phyloP scores from a whole-genome alignment of 92 coral and sea anemone genomes.

The Actinostola sp. region DNA sequence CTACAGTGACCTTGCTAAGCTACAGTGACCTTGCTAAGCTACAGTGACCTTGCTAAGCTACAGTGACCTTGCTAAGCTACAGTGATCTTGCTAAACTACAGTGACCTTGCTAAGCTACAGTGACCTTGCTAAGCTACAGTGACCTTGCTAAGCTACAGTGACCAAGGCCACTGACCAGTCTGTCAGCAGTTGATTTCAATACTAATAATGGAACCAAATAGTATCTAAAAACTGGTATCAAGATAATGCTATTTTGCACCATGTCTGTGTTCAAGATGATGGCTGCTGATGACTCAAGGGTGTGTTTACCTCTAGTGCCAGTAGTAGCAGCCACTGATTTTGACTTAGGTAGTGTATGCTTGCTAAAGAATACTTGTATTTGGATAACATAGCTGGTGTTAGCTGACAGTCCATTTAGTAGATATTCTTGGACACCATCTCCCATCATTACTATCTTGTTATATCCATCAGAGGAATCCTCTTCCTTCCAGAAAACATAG shows the following conservation, averaged over 20 bases:
- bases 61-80: too few relatives aligned
- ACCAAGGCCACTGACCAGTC: too few relatives aligned
- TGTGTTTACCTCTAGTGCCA: slow-evolving; percentile 33
- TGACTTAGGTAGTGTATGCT: slow-evolving; percentile 56
- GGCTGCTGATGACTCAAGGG: too few relatives aligned
- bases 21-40: too few relatives aligned
- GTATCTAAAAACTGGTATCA: neutral
- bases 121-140: too few relatives aligned
- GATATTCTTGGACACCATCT: slow-evolving; percentile 35
- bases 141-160: too few relatives aligned
- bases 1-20: too few relatives aligned
- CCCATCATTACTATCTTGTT: slow-evolving; percentile 17
- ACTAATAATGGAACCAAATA: too few relatives aligned
- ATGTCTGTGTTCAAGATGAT: neutral
- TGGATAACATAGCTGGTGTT: slow-evolving; percentile 75
- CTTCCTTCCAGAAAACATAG: slow-evolving; percentile 72
- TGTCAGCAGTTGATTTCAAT: too few relatives aligned
- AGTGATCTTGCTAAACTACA: too few relatives aligned
- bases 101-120: too few relatives aligned
- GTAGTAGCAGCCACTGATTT: slow-evolving; percentile 45
- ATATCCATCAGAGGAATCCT: slow-evolving; percentile 12
- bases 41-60: too few relatives aligned
- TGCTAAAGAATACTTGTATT: slow-evolving; percentile 55
- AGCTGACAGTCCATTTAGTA: slow-evolving; percentile 59
- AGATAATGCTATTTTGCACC: neutral